phyloP scores from a whole-genome alignment of 2,113 vertebrate species.

The Motacilla alba region DNA sequence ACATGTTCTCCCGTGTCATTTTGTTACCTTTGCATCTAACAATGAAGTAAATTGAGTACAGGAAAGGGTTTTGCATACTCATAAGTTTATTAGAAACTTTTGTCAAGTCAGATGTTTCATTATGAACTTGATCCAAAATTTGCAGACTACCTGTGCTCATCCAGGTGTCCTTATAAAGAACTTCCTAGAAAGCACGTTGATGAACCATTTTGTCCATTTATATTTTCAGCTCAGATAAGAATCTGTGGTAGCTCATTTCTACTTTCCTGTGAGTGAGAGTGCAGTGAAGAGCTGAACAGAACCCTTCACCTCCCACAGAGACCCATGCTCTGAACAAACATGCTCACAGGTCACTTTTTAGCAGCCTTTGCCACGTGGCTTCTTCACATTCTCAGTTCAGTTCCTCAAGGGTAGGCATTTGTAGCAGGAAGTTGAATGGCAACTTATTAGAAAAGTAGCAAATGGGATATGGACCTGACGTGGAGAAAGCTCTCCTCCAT shows the following conservation, averaged over 20 bases:
- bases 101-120: not conserved
- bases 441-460: not conserved
- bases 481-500: not conserved
- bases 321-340: rapidly evolving
- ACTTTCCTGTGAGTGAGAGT: not conserved
- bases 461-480: not conserved
- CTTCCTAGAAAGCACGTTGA: not conserved
- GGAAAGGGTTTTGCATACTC: not conserved
- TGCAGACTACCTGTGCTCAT: not conserved
- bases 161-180: not conserved
- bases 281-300: not conserved
- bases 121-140: not conserved
- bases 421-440: not conserved
- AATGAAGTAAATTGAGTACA: not conserved
- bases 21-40: not conserved
- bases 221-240: not conserved
- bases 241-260: not conserved
- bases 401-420: not conserved
- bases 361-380: not conserved
- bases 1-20: not conserved
- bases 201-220: not conserved
- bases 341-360: not conserved
- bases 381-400: not conserved
- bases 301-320: not conserved
- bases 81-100: not conserved